phyloP scores from a whole-genome alignment of 2,888 invertebrate genomes.

The Flexamia atlantica region DNA sequence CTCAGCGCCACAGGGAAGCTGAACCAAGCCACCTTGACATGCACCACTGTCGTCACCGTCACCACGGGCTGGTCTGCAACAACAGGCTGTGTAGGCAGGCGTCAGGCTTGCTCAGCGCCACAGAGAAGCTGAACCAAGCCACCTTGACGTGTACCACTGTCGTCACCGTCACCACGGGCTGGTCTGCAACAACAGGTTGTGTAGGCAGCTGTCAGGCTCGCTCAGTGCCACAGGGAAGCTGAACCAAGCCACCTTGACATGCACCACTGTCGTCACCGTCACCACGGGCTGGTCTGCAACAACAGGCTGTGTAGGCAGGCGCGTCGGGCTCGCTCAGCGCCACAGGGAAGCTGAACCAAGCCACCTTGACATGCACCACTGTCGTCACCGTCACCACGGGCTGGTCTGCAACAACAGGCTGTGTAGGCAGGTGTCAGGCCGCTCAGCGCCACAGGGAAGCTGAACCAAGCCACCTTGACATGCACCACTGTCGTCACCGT shows the following conservation, averaged over 20 bases:
- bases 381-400: background rate
- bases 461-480: background rate
- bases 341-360: background rate
- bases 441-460: background rate
- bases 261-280: background rate
- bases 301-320: background rate
- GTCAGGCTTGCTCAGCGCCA: background rate
- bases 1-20: background rate
- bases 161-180: background rate
- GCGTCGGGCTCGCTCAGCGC: background rate
- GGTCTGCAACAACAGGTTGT: background rate
- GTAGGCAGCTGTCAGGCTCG: background rate
- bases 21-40: slow-evolving; percentile 18
- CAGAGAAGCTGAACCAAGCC: background rate
- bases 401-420: background rate
- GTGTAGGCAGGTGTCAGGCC: background rate
- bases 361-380: background rate
- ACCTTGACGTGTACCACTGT: slow-evolving; percentile 2
- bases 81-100: background rate
- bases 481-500: background rate
- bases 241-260: slow-evolving; percentile 18
- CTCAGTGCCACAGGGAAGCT: background rate
- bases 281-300: background rate
- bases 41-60: background rate
- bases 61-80: background rate